These are phyloP conservation scores for Galerucella pusilla DNA, from an alignment of 2,888 invertebrate genomes.

Conservation along the genomic window DNA sequence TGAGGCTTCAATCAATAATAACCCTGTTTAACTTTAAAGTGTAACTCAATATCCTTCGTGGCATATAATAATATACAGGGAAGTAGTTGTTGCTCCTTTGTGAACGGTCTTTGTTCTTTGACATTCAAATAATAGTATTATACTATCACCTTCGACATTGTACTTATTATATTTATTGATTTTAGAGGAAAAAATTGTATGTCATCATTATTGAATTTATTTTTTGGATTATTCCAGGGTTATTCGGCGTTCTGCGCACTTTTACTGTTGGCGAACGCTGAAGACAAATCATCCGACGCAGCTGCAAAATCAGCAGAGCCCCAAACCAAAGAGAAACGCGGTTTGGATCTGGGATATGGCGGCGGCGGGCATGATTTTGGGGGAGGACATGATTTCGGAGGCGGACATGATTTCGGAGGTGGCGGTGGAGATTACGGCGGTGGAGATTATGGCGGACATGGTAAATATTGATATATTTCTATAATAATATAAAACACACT, in stretches of 20 bases:
- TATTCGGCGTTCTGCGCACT: conserved; percentile 62
- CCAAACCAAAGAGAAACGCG: conserved; percentile 73
- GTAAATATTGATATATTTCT: background rate
- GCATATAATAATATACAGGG: too few species aligned
- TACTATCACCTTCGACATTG: too few species aligned
- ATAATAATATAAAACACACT: background rate
- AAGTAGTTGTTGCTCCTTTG: too few species aligned
- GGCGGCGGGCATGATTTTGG: conserved; percentile 56
- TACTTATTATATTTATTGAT: too few species aligned
- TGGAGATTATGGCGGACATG: conserved; percentile 49
- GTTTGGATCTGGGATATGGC: conserved; percentile 72
- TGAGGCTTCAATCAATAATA: too few species aligned
- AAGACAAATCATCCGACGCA: conserved; percentile 61
- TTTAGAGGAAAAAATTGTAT: too few species aligned
- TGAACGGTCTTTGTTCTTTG: too few species aligned
- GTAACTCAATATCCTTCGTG: too few species aligned
- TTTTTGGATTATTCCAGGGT: conserved; percentile 57
- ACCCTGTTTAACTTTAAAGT: too few species aligned
- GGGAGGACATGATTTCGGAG: conserved; percentile 61
- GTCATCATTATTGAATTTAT: too few species aligned
- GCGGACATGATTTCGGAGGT: conserved; percentile 61
- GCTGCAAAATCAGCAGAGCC: conserved; percentile 62
- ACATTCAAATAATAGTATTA: too few species aligned
- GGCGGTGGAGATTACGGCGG: conserved; percentile 55
- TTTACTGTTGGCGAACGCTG: conserved; percentile 61